A percentile compares a stretch with the other conserved stretches of the same genome.
Evolutionary conservation across 1,140 invertebrate genomes (phyloP).

Genomic region (Zophobas atratus): DNA sequence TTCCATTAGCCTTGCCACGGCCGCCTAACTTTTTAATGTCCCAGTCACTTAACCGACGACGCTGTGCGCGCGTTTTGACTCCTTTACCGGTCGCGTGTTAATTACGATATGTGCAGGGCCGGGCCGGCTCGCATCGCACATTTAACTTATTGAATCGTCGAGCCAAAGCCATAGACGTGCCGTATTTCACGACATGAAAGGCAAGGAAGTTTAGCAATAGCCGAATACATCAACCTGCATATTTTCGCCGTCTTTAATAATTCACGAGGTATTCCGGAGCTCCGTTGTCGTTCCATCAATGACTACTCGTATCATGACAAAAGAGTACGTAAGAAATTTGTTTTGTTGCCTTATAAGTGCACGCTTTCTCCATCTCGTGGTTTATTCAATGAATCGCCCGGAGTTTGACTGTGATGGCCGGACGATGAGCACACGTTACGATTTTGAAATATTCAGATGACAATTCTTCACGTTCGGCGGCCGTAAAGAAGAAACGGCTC

Average conservation of each 20-base stretch:
- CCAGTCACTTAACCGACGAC: constrained; percentile 38
- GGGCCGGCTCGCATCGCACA: neutral
- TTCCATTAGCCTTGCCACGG: constrained; percentile 51
- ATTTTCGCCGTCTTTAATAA: neutral
- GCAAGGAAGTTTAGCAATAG: neutral
- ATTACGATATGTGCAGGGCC: constrained; percentile 22
- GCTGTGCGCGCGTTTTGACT: constrained; percentile 45
- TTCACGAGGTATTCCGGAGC: neutral
- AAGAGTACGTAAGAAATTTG: neutral
- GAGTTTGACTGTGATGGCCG: constrained; percentile 4
- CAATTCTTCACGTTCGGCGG: constrained; percentile 9
- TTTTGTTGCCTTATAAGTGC: neutral
- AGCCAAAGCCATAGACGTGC: no score
- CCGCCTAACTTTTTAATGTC: constrained; percentile 53
- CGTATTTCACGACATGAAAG: neutral
- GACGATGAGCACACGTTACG: neutral
- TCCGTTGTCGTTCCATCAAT: neutral
- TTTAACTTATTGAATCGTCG: no score
- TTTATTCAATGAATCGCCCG: constrained; percentile 5
- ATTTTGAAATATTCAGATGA: constrained; percentile 14
- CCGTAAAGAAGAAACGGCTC: neutral
- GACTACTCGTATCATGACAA: neutral
- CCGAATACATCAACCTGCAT: neutral
- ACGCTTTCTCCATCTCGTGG: neutral
- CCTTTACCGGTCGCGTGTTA: constrained; percentile 21